Base-by-base conservation (phyloP, 2,888 invertebrate species). In the Quadroppia sp. region DNA sequence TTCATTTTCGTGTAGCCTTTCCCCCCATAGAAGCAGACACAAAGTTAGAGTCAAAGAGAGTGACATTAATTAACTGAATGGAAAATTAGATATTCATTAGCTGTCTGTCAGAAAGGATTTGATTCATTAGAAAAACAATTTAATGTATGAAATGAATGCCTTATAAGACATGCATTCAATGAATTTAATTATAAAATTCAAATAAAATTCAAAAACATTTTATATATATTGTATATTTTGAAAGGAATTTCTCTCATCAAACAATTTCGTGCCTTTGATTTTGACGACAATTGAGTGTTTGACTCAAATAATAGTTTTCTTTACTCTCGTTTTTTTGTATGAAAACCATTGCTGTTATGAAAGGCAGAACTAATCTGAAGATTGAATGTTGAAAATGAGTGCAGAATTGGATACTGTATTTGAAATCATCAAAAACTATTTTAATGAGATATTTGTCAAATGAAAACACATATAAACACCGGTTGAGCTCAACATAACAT, bases 61-160 rank as follows among this genome's bases (percentile, higher is more conserved):
- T n/a, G n/a, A n/a, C 61, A 61, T 32, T 61, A 61, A 61, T 61
- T 61, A 61, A 30, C n/a, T 61, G 28, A 61, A 61, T 61, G 30
- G 61, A 61, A 61, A 56, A 30, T 6, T 23, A 25, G 15, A 9
- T 53, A 25, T 53, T 53, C 25, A 6, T 20, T 50, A 20, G 7
- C 17, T 50, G 6, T n/a, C 15, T n/a, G 6, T 20, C 17, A 25
- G 23, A 25, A 53, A 23, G 11, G 25, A 6, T 53, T 53, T 9
- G 25, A 13, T 15, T 53, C 53, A 53, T 53, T 53, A 53, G 20
- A 25, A 53, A 53, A 25, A 53, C 23, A 53, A 23, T 53, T 23
- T 25, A 53, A 23, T 53, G 25, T 1, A 50, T 20, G 20, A n/a
- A 50, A 20, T 50, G 50, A 17, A 17, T 9, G 25, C 25, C 1